Base-by-base conservation (phyloP, 2,797 vertebrate species). In the Chiroxiphia lanceolata region DNA sequence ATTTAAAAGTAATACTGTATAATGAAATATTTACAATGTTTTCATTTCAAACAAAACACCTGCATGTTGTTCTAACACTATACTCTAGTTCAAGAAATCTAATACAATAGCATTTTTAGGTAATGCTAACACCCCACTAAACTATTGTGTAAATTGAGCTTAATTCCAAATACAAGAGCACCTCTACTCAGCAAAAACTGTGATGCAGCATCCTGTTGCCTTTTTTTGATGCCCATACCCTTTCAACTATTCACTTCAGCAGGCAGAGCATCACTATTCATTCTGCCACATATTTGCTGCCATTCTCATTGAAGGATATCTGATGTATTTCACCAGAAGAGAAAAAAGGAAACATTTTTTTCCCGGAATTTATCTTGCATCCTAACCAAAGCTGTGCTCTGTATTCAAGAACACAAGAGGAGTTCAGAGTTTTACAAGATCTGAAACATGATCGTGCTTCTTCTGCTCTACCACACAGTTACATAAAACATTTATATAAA, bases 91-190 rank as follows among this genome's bases (percentile, higher is more conserved):
- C 64, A 83, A 77, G 48, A 53, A 76, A 75, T 38, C 29, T 19
- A 91, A 89, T 3, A 42, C 13, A 81, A 60, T 0, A 29, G 5
- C 29, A 70, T 71, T 83, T 57, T 64, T 16, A 89, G 70, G 53
- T 18, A 69, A 42, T 14, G 20, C 36, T 57, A 95, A 71, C n/a
- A 51, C 9, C 34, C 33, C 81, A 25, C 7, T 47, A 75, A 71
- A 80, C 2, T 0, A 0, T n/a, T 36, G 1, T 54, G 71, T 33
- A 69, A 65, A 38, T 3, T 38, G 19, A 69, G 18, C 15, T 85
- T 68, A 31, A 59, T 61, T 87, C 42, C 42, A 75, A 80, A 71
- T 13, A 51, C 34, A 82, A 20, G 36, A 85, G 48, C 33, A 81
- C 2, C 14, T 57, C 45, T 45, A 63, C 34, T 40, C 57, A 61